These are phyloP conservation scores for Uloborus plumipes DNA, from an alignment of 2,888 invertebrate species.

Conservation along the genomic window DNA sequence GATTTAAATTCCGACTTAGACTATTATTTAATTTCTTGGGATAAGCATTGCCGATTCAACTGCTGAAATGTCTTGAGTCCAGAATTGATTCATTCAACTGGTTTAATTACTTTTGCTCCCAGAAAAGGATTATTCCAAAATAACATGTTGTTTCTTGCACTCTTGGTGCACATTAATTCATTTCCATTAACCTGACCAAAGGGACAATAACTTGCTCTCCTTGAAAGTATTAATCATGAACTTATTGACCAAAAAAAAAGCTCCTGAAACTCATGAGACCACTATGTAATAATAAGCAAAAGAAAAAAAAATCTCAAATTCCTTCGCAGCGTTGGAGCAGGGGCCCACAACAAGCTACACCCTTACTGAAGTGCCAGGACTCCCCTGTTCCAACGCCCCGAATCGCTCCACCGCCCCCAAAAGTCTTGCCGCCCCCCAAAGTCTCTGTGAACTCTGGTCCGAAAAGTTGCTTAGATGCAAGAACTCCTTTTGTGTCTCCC, in stretches of 20 bases:
- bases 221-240: slow-evolving; percentile 26
- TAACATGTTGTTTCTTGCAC: no score
- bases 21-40: no score
- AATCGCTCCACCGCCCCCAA: background rate
- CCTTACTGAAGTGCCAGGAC: slow-evolving; percentile 64
- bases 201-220: slow-evolving; percentile 33
- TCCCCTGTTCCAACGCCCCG: slow-evolving; percentile 34
- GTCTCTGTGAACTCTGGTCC: slow-evolving; percentile 58
- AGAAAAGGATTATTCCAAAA: no score
- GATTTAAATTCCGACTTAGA: no score
- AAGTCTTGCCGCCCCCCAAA: slow-evolving; percentile 14
- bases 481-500: slow-evolving; percentile 18
- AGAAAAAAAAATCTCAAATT: slow-evolving; percentile 5
- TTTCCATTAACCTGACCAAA: slow-evolving; percentile 54
- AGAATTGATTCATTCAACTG: no score
- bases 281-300: background rate
- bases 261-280: no score
- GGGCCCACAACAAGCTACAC: slow-evolving; percentile 63
- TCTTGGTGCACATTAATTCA: background rate
- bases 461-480: slow-evolving; percentile 60
- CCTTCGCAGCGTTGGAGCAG: slow-evolving; percentile 20
- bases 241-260: background rate
- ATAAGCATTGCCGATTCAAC: no score
- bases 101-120: no score
- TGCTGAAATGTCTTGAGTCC: no score